phyloP scores from a whole-genome alignment of 2,797 vertebrate genomes.

The Semotilus atromaculatus region DNA sequence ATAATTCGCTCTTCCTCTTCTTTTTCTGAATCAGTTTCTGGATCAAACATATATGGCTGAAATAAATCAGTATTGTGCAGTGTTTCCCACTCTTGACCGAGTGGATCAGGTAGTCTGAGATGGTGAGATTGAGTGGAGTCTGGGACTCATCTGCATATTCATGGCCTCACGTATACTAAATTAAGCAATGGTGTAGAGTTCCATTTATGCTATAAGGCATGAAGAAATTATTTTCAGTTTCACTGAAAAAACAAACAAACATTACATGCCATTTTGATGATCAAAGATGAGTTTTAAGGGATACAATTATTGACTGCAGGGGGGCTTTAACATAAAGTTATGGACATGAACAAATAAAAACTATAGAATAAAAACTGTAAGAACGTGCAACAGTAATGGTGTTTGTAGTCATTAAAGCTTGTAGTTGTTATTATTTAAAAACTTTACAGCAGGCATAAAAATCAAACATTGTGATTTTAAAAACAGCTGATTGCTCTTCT shows the following conservation, averaged over 20 bases:
- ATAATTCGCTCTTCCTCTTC: no score
- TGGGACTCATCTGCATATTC: no score
- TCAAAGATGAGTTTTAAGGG: not conserved
- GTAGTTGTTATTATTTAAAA: constrained; percentile 39
- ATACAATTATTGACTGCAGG: not conserved
- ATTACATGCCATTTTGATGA: not conserved
- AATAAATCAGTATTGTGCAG: no score
- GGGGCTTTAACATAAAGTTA: not conserved
- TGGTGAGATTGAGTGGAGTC: no score
- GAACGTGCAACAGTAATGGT: not conserved
- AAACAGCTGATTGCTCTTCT: constrained; percentile 62
- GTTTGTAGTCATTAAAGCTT: not conserved
- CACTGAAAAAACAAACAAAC: not conserved
- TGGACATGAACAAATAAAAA: not conserved
- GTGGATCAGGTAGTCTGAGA: no score
- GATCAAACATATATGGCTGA: no score
- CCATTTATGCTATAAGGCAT: not conserved
- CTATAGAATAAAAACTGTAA: not conserved
- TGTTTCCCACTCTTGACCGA: no score
- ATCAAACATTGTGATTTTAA: not conserved
- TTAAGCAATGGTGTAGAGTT: no score
- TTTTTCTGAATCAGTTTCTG: no score
- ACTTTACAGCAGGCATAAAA: constrained; percentile 33
- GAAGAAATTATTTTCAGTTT: not conserved
- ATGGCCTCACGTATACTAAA: no score